Conservation (phyloP, 2,113 vertebrate species). For the Sorex fumeus region DNA sequence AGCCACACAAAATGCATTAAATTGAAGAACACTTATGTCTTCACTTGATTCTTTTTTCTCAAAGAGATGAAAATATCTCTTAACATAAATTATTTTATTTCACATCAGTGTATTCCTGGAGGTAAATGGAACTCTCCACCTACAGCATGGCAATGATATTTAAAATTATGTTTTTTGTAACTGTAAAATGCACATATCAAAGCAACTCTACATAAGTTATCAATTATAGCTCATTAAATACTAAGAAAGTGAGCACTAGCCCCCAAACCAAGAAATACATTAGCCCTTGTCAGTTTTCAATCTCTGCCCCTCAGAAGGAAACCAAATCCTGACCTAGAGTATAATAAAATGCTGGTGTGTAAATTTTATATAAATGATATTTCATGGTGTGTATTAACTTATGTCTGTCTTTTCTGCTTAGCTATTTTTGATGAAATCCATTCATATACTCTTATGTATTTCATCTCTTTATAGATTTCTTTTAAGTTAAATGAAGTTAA, state of each 20-base stretch:
- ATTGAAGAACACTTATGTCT: background rate
- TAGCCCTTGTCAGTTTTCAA: background rate
- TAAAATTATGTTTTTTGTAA: background rate
- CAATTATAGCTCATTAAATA: background rate
- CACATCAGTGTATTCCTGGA: background rate
- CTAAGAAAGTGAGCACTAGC: background rate
- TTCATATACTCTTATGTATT: too few relatives aligned
- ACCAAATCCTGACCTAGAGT: too few relatives aligned
- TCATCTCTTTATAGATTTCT: too few relatives aligned
- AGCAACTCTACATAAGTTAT: background rate
- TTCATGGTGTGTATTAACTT: too few relatives aligned
- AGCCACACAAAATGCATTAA: background rate
- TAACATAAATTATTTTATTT: slow-evolving; percentile 12
- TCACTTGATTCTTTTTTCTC: background rate
- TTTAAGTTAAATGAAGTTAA: too few relatives aligned
- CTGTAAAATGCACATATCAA: background rate
- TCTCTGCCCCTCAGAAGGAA: background rate
- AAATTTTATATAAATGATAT: too few relatives aligned
- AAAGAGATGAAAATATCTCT: background rate
- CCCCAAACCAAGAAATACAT: background rate
- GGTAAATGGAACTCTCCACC: background rate
- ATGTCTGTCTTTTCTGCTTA: too few relatives aligned
- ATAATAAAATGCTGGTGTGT: too few relatives aligned
- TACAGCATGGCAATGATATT: background rate
- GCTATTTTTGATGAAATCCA: too few relatives aligned